phyloP scores from a whole-genome alignment of 2,888 invertebrate genomes.

The Adelphocoris suturalis region DNA sequence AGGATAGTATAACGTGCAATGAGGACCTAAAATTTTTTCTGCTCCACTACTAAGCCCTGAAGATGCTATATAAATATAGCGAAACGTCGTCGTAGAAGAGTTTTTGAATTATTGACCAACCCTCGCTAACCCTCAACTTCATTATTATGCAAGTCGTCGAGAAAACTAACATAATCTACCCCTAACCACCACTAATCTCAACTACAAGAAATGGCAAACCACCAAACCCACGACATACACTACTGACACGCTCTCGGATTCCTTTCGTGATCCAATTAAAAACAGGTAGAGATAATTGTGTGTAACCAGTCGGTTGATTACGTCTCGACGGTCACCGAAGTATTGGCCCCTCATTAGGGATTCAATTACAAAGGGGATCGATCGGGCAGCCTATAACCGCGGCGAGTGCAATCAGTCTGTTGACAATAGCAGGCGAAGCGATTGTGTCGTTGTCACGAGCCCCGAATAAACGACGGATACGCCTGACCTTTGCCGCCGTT shows the following conservation, averaged over 20 bases:
- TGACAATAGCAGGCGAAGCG: slow-evolving; percentile 31
- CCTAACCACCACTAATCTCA: too few relatives aligned
- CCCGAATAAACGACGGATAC: not conserved
- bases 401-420: slow-evolving; percentile 29
- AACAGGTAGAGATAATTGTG: not conserved
- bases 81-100: too few relatives aligned
- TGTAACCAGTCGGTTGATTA: not conserved
- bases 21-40: too few relatives aligned
- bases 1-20: too few relatives aligned
- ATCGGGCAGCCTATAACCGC: not conserved
- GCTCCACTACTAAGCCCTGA: too few relatives aligned
- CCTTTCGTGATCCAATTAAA: not conserved
- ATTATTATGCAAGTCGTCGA: too few relatives aligned
- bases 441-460: not conserved
- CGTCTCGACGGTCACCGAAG: not conserved
- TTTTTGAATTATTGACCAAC: too few relatives aligned
- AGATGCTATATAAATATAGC: too few relatives aligned
- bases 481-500: not conserved
- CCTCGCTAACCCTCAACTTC: too few relatives aligned
- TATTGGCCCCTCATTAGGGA: slow-evolving; percentile 14
- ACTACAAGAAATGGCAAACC: too few relatives aligned
- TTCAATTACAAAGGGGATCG: not conserved
- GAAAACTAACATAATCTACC: too few relatives aligned
- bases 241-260: not conserved
- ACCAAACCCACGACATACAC: not conserved